phyloP scores from a whole-genome alignment of 2,888 invertebrate species.

The Drosophila fulvimacula region DNA sequence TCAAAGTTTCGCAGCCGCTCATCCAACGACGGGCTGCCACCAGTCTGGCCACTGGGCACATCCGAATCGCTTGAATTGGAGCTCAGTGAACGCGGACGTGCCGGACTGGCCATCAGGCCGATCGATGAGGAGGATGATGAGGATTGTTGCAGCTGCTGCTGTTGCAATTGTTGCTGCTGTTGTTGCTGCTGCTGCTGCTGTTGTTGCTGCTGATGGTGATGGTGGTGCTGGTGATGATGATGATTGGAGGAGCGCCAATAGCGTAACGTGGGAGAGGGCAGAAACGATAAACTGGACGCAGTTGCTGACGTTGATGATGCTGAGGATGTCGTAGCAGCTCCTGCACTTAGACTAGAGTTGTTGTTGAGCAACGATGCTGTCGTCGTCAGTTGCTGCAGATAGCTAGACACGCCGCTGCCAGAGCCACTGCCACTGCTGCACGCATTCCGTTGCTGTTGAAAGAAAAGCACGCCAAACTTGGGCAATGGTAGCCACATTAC shows the following conservation, averaged over 20 bases:
- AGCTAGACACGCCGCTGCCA: slow-evolving; percentile 38
- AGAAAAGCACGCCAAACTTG: slow-evolving; percentile 92
- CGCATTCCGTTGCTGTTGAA: slow-evolving; percentile 81
- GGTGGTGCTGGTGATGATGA: slow-evolving; percentile 66
- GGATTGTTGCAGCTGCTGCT: slow-evolving; percentile 41
- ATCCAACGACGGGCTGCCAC: slow-evolving; percentile 92
- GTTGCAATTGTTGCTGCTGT: slow-evolving; percentile 37
- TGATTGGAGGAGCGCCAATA: slow-evolving; percentile 79
- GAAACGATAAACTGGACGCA: slow-evolving; percentile 58
- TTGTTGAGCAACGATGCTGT: slow-evolving; percentile 57
- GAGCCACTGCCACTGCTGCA: slow-evolving; percentile 19
- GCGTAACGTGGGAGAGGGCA: slow-evolving; percentile 71
- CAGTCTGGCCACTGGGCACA: slow-evolving; percentile 85
- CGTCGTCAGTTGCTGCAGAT: slow-evolving; percentile 53
- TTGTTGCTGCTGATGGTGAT: slow-evolving; percentile 54
- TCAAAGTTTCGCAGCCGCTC: slow-evolving; percentile 96
- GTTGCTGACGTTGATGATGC: slow-evolving; percentile 56
- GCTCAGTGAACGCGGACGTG: slow-evolving; percentile 90
- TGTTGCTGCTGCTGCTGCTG: slow-evolving; percentile 43
- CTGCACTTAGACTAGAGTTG: slow-evolving; percentile 83
- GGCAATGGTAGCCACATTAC: slow-evolving; percentile 94
- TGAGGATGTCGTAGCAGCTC: slow-evolving; percentile 60
- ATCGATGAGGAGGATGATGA: slow-evolving; percentile 74
- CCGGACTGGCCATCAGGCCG: slow-evolving; percentile 86
- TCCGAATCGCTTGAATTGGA: slow-evolving; percentile 90